Conservation (phyloP, 92 coral and sea anemone genomes). For the Phenganax marumi region DNA sequence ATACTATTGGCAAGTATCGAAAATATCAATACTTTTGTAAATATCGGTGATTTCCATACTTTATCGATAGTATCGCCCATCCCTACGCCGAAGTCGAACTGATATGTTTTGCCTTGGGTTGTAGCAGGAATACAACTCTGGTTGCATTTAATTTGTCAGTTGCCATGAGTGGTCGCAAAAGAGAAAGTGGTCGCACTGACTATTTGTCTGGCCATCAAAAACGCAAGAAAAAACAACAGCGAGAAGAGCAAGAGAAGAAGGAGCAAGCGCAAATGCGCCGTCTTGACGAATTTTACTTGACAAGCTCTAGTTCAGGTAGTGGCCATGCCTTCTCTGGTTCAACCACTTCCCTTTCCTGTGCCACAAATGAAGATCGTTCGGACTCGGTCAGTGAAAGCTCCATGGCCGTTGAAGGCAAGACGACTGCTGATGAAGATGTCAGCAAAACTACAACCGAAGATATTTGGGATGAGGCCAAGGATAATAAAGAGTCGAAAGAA, state of each 20-base stretch:
- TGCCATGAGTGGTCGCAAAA: constrained; percentile 4
- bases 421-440: constrained; percentile 1
- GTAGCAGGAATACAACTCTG: neutral
- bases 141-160: constrained; percentile 11
- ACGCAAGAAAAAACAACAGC: constrained; percentile 7
- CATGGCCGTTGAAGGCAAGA: neutral
- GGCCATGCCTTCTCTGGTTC: neutral
- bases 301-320: constrained; percentile 8
- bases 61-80: too few relatives aligned
- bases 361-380: constrained; percentile 2
- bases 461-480: constrained; percentile 1
- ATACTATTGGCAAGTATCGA: too few relatives aligned
- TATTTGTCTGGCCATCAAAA: neutral
- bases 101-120: neutral
- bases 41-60: too few relatives aligned
- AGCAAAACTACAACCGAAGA: constrained; percentile 8
- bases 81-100: constrained; percentile 1
- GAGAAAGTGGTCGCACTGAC: constrained; percentile 5
- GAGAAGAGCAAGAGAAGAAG: constrained; percentile 8
- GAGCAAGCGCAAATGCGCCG: constrained; percentile 10
- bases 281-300: constrained; percentile 6
- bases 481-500: neutral
- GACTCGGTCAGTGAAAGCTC: constrained; percentile 5
- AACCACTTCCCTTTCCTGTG: neutral
- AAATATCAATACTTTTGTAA: too few relatives aligned